Percentiles rank a stretch among this genome's conserved stretches.
phyloP scores from a whole-genome alignment of 2,797 vertebrate species.

The Lithobates sylvaticus region DNA sequence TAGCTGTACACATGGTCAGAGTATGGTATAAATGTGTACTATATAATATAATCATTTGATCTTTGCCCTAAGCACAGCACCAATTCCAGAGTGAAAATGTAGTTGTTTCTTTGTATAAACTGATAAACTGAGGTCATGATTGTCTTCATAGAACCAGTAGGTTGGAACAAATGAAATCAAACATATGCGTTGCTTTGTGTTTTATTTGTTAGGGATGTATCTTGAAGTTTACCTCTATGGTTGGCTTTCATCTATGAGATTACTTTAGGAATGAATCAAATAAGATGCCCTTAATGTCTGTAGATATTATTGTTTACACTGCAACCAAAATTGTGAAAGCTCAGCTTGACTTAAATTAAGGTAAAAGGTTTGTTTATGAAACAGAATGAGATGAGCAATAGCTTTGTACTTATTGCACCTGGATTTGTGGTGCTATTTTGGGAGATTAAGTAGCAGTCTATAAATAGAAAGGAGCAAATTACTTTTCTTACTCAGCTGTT shows the following conservation, averaged over 20 bases:
- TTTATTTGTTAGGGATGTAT: slow-evolving; percentile 60
- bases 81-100: slow-evolving; percentile 48
- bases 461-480: not conserved
- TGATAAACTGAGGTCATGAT: slow-evolving; percentile 16
- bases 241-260: slow-evolving; percentile 61
- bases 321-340: slow-evolving; percentile 17
- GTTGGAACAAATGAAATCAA: not conserved
- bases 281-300: slow-evolving; percentile 19
- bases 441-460: not conserved
- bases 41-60: not conserved
- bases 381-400: not conserved
- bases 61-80: slow-evolving; percentile 51
- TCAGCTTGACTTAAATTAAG: slow-evolving; percentile 4
- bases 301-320: slow-evolving; percentile 45
- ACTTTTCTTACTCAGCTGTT: not conserved
- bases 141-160: slow-evolving; percentile 20
- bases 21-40: not conserved
- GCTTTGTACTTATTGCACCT: not conserved
- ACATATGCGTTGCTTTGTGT: slow-evolving; percentile 33
- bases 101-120: slow-evolving; percentile 37
- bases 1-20: not conserved
- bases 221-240: slow-evolving; percentile 51
- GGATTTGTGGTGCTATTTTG: not conserved
- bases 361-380: slow-evolving; percentile 33
- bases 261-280: slow-evolving; percentile 54